A percentile compares a stretch with the other conserved stretches of the same genome.
Conservation (phyloP, 2,888 invertebrate genomes). For the Sabatieria punctata region DNA sequence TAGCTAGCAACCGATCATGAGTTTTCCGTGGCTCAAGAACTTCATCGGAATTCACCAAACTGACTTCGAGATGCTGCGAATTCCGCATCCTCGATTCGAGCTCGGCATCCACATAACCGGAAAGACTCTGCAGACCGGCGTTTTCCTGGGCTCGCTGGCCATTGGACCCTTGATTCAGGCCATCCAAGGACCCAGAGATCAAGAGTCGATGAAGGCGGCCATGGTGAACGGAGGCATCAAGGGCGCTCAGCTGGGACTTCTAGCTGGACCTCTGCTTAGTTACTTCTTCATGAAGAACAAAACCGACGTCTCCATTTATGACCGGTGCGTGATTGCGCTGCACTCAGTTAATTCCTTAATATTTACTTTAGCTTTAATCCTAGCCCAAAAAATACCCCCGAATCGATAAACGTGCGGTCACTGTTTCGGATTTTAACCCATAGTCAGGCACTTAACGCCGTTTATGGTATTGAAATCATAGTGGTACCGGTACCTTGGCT, state of each 20-base stretch:
- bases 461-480: no score
- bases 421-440: no score
- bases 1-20: no score
- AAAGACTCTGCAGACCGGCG: slow-evolving; percentile 10
- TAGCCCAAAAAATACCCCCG: no score
- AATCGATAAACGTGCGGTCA: no score
- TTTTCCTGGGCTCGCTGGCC: slow-evolving; percentile 9
- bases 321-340: background rate
- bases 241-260: background rate
- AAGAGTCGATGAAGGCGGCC: background rate
- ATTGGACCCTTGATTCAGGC: background rate
- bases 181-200: background rate
- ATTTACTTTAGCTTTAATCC: no score
- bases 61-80: slow-evolving; percentile 3
- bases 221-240: background rate
- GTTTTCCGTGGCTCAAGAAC: background rate
- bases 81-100: slow-evolving; percentile 10
- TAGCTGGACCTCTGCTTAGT: background rate
- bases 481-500: no score
- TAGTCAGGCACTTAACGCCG: no score
- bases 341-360: no score
- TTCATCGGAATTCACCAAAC: slow-evolving; percentile 1
- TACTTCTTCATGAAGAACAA: background rate
- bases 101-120: slow-evolving; percentile 10
- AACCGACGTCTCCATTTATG: background rate